A percentile compares a stretch with the other conserved stretches of the same genome.
Evolutionary conservation across 2,888 invertebrate species (phyloP).

Genomic region (Lomographa bimaculata): DNA sequence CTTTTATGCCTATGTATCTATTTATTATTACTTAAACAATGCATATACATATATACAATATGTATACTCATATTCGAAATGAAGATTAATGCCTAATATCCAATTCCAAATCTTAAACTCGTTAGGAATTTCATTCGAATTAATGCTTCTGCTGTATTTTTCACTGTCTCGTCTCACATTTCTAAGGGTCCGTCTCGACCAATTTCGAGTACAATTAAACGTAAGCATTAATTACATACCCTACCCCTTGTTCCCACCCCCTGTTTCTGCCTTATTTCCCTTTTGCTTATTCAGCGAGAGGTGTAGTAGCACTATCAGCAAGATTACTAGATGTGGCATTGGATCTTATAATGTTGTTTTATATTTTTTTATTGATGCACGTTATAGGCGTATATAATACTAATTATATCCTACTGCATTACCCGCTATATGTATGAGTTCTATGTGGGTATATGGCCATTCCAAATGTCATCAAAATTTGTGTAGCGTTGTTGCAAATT

Average conservation of each 20-base stretch:
- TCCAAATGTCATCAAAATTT: no score
- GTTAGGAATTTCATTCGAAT: slow-evolving; percentile 31
- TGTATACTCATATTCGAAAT: no score
- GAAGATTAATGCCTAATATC: no score
- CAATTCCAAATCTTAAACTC: slow-evolving; percentile 23
- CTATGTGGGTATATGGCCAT: no score
- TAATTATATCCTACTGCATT: no score
- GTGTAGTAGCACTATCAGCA: slow-evolving; percentile 37
- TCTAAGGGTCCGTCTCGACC: slow-evolving; percentile 60
- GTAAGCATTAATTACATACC: slow-evolving; percentile 80
- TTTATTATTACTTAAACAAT: no score
- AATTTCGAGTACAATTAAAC: slow-evolving; percentile 76
- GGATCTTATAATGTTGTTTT: neutral
- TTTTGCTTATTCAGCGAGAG: slow-evolving; percentile 77
- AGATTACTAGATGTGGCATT: slow-evolving; percentile 45
- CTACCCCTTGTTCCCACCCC: slow-evolving; percentile 41
- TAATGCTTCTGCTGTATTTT: slow-evolving; percentile 47
- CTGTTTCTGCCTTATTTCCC: slow-evolving; percentile 70
- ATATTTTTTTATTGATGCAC: no score
- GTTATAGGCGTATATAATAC: no score
- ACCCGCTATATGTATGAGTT: no score
- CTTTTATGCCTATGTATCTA: no score
- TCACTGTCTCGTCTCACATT: slow-evolving; percentile 53
- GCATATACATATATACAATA: no score
- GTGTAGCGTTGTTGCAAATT: no score